Conservation (phyloP, 1,140 invertebrate genomes). For the Bombus affinis region DNA sequence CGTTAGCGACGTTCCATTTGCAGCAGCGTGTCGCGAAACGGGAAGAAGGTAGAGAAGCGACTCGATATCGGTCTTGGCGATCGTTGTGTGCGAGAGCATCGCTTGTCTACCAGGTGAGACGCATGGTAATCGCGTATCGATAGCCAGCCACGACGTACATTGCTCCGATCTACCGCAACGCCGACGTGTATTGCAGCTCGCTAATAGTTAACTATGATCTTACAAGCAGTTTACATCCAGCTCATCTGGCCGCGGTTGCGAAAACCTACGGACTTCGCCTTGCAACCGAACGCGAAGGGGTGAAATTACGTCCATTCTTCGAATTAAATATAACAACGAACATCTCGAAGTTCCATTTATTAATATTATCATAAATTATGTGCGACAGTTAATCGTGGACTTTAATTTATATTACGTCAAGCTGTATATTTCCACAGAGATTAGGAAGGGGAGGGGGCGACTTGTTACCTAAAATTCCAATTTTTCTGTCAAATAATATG, state of each 20-base stretch:
- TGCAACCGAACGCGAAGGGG: background rate
- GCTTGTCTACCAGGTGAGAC: slow-evolving; percentile 24
- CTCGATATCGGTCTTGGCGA: slow-evolving; percentile 1
- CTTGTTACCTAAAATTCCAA: background rate
- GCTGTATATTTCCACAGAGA: background rate
- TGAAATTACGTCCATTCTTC: background rate
- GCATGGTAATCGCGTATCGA: slow-evolving; percentile 28
- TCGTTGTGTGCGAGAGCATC: background rate
- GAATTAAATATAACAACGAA: too few species aligned
- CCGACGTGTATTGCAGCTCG: slow-evolving; percentile 18
- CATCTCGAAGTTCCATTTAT: too few species aligned
- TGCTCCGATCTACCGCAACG: slow-evolving; percentile 26
- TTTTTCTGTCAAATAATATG: accelerated
- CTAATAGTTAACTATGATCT: slow-evolving; percentile 55
- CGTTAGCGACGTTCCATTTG: slow-evolving; percentile 11
- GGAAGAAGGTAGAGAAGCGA: background rate
- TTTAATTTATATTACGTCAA: background rate
- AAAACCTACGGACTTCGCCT: slow-evolving; percentile 6
- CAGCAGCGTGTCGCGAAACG: background rate
- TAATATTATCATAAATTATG: too few species aligned
- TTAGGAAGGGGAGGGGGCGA: background rate
- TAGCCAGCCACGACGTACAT: slow-evolving; percentile 22
- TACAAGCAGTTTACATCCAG: slow-evolving; percentile 44
- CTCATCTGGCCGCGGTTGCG: slow-evolving; percentile 24
- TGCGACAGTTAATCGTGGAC: too few species aligned